phyloP scores from a whole-genome alignment of 2,888 invertebrate species.

The Chymomyza caudatula region DNA sequence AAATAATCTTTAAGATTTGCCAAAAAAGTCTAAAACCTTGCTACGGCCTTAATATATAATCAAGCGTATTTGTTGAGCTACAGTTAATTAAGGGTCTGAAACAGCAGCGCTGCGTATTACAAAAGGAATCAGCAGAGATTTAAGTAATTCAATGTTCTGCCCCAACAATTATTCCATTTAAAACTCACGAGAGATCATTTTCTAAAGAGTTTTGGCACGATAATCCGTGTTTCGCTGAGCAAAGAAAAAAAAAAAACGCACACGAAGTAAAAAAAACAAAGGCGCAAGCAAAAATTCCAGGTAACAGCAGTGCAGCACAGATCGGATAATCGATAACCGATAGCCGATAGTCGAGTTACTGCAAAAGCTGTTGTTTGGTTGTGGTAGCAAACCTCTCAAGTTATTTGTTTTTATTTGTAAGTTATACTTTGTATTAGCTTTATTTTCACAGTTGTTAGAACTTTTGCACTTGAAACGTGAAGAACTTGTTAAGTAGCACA shows the following conservation, averaged over 20 bases:
- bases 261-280: neutral
- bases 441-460: neutral
- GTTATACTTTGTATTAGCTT: neutral
- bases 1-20: neutral
- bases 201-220: neutral
- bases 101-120: neutral
- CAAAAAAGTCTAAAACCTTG: neutral
- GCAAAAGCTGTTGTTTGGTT: neutral
- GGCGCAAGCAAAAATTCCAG: neutral
- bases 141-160: neutral
- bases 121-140: neutral
- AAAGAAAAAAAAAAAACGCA: too few species aligned
- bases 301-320: neutral
- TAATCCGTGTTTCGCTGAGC: too few species aligned
- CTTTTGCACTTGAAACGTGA: too few species aligned
- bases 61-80: neutral
- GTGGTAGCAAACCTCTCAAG: neutral
- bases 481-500: neutral
- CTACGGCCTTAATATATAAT: neutral
- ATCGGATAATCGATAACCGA: neutral
- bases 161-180: neutral
- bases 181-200: too few species aligned
- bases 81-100: neutral
- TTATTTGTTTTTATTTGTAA: neutral
- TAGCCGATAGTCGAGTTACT: neutral